Evolutionary conservation across 2,113 vertebrate species (phyloP).

Genomic region (Saimiri boliviensis): DNA sequence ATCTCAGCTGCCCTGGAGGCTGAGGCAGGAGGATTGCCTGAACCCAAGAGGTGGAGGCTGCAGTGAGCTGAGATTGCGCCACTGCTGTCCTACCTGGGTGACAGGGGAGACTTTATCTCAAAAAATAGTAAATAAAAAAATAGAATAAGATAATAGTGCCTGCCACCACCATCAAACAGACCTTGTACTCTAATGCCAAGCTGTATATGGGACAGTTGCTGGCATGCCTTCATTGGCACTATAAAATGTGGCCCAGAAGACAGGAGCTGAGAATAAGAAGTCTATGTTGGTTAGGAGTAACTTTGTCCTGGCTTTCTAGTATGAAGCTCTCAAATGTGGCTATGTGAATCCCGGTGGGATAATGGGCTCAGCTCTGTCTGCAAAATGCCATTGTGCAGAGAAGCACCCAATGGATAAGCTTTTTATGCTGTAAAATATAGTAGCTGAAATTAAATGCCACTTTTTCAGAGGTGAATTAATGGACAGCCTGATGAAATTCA

Average conservation of each 20-base stretch:
- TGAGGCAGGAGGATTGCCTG: too few relatives aligned
- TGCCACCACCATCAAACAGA: constrained; percentile 3
- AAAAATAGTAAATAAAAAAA: too few relatives aligned
- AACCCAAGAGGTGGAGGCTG: too few relatives aligned
- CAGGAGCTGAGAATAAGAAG: neutral
- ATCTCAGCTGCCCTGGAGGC: too few relatives aligned
- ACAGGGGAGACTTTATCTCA: too few relatives aligned
- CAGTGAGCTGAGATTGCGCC: too few relatives aligned
- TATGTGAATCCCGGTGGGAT: neutral
- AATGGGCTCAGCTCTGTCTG: neutral
- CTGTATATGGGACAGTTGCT: neutral
- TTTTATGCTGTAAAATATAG: constrained; percentile 61
- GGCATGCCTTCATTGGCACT: neutral
- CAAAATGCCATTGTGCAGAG: constrained; percentile 32
- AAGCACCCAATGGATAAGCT: constrained; percentile 65
- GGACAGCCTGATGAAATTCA: constrained; percentile 57
- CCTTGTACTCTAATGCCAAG: constrained; percentile 31
- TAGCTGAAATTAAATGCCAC: too few relatives aligned
- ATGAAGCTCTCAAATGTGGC: neutral
- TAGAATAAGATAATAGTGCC: neutral
- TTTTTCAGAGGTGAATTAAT: constrained; percentile 50
- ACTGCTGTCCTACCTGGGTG: too few relatives aligned
- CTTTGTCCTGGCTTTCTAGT: neutral
- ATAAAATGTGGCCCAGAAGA: neutral
- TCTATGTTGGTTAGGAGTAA: neutral